Evolutionary conservation across 2,797 vertebrate genomes (phyloP), one percentile per base, ranked within the genome.

Genomic region (Hoplostethus mediterraneus): DNA sequence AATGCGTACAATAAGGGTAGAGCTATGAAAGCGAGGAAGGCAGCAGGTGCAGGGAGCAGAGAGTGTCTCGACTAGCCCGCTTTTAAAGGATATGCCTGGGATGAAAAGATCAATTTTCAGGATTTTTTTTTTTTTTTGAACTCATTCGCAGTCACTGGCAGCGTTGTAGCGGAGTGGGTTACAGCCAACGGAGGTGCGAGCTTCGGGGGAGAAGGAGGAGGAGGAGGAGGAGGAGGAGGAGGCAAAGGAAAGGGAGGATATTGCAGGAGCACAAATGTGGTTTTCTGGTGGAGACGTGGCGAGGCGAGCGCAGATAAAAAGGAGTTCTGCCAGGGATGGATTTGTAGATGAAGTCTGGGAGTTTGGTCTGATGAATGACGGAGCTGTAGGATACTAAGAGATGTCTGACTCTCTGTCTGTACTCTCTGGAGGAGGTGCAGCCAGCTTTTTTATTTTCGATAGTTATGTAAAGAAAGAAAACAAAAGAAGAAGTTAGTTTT

Each of bases 271-370:
- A n/a, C n/a, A n/a, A n/a, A n/a, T n/a, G n/a, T n/a, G n/a, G n/a
- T n/a, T n/a, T n/a, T n/a, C n/a, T 75, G 76, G 63, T 76, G 73
- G 82, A 89, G 81, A 82, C 81, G 82, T 74, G 81, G 88, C 87
- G 84, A 85, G 89, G 87, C 73, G 82, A 71, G 84, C 81, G 62
- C 80, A 82, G 89, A 92, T 92, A 89, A 87, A 92, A 72, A n/a
- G n/a, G n/a, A n/a, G 69, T 75, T 72, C 74, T 86, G 88, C 88
- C 90, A 90, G 80, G 87, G 85, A 84, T 82, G 90, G 82, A 83
- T 90, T 89, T 89, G 80, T 81, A 89, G 87, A 91, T 84, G 88
- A 38, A 57, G 38, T 38, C 14, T 3, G 31, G 11, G 53, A 90
- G 87, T 77, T 72, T 21, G 75, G 42, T 81, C 79, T 89, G 85